Base-by-base conservation (phyloP, 2,113 vertebrate genomes). In the Macquaria ambigua region DNA sequence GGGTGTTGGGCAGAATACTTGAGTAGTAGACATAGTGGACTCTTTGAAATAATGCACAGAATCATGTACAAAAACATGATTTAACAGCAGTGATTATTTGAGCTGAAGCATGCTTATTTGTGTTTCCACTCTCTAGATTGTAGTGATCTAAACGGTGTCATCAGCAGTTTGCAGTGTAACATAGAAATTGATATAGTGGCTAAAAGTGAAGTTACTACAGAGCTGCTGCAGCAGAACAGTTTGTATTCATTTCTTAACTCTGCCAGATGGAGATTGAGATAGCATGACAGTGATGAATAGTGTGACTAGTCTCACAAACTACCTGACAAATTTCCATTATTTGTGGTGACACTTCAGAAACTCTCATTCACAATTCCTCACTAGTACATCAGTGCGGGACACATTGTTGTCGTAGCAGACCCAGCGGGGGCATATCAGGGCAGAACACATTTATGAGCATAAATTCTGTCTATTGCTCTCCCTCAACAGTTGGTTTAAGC, bases 251-350 rank as follows among this genome's bases (percentile, higher is more conserved):
- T 46, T 72, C 31, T 69, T 50, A 70, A 50, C 79, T 55, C 34
- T 1, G 28, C 66, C 82, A 87, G 82, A 85, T 82, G 82, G 75
- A 76, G 79, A 87, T 82, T 80, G 81, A 87, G 59, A 82, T 50
- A 25, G 74, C 53, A 23, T 83, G 85, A 85, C 82, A 83, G 68
- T 85, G 89, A 90, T 80, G 76, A 85, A 90, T 77, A 55, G 79
- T 58, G 50, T 74, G 72, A 81, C 85, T 28, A 43, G 50, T 69
- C 76, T 67, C 58, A 41, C 74, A 87, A 90, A 82, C 71, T 82
- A 85, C 73, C 75, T 77, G 79, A 90, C 77, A 88, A 63, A 85
- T 90, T 79, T 85, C 72, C 58, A 87, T 87, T 70, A 81, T 83
- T 80, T 74, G 76, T 66, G 55, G 66, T 18, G 68, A 77, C 11